Base-by-base conservation (phyloP, 2,113 vertebrate genomes). In the Epinephelus fuscoguttatus region DNA sequence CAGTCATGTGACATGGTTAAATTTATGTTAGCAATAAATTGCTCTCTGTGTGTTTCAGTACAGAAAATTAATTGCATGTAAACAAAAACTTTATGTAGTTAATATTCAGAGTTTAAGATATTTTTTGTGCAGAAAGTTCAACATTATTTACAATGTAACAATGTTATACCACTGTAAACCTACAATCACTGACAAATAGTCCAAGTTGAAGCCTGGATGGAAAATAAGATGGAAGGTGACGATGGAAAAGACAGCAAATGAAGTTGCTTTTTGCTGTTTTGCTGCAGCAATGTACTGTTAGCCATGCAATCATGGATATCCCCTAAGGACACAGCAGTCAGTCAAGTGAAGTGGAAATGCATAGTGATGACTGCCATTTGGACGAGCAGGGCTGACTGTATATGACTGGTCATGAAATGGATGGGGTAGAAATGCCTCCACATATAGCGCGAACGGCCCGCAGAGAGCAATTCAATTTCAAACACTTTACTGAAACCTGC, bases 381-480 rank as follows among this genome's bases (percentile, higher is more conserved):
- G 57, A 64, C 27, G n/a, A 50, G 42, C 50, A 19, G 25, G 2
- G 52, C 47, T 18, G 18, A 19, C 66, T 37, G 23, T 1, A n/a
- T 62, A 60, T 47, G 62, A 82, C 53, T 67, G 49, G 49, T 81
- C 68, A 53, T 84, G 72, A 88, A 89, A 73, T 61, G 50, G 40
- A 66, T 66, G 67, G 72, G 63, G 62, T 69, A 40, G 57, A 77
- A 80, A 71, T 27, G 21, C 12, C 30, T 69, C 56, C 37, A 49
- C 33, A 52, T 72, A 17, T 17, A 70, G 19, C 0, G 6, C 6
- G 3, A 62, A 69, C 27, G 7, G 27, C n/a, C 70, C 0, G 1
- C 70, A n/a, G 30, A 76, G 59, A 85, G 50, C 78, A 72, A 72
- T 84, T 86, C 18, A 27, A 76, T 89, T 81, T 79, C 63, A 67